Base-by-base conservation (phyloP, 2,113 vertebrate species). In the Oreocharis arfaki region DNA sequence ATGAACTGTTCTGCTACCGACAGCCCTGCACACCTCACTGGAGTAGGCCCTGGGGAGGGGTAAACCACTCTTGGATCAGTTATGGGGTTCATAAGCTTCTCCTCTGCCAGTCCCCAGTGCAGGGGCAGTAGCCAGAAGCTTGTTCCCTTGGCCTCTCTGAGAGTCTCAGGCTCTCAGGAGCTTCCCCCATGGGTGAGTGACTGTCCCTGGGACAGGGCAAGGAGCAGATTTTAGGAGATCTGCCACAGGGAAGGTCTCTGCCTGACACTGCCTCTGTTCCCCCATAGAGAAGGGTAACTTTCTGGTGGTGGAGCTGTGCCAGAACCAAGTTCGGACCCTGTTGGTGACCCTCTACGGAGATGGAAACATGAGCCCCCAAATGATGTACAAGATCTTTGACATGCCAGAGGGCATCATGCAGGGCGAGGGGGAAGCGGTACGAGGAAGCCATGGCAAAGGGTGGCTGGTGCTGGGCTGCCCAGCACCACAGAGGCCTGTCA, bases 221-320 rank as follows among this genome's bases (percentile, higher is more conserved):
- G 39, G 60, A 64, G 24, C 10, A 47, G 69, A 63, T 68, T 24
- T 22, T 35, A 18, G 55, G 37, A 49, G 6, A 60, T 59, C 35
- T 78, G 73, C 23, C 24, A 21, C 33, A 27, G 19, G 19, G 6
- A 11, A 49, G 26, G 39, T 55, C 47, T 89, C 32, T 78, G 49
- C 42, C 44, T 93, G 61, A 76, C 16, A 19, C 52, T 4, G 1
- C 30, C 60, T 71, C 33, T 52, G 9, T 79, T 88, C 30, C 41
- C 8, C 37, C 20, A 6, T 87, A 99, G 99, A 99, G 70, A 96
- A 97, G 59, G 99, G 99, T 0, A 95, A 98, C 84, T 98, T 98
- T 24, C 68, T 99, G 89, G 99, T 98, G 23, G 85, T 98, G 91
- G 99, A 99, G 84, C 96, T 99, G n/a, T 97, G 98, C 23, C 98